Percentiles rank a stretch among this genome's conserved stretches.
Evolutionary conservation across 1,140 invertebrate species (phyloP).

Genomic region (Pantala flavescens): DNA sequence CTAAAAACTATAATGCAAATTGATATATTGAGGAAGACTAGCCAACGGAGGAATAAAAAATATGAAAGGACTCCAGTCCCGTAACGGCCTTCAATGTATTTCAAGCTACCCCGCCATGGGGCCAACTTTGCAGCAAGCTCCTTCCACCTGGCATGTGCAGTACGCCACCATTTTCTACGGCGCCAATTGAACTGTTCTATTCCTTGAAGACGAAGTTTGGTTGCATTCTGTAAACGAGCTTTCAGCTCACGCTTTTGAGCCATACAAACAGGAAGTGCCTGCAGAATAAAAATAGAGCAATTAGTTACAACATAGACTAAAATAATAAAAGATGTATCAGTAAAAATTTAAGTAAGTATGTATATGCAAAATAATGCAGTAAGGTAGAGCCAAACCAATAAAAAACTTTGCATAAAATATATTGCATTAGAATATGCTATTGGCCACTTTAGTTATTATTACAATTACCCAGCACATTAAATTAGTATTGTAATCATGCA

Average conservation of each 20-base stretch:
- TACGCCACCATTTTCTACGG: slow-evolving; percentile 52
- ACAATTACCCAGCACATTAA: too few species aligned
- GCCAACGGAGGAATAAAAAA: slow-evolving; percentile 71
- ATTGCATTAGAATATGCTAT: too few species aligned
- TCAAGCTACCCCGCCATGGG: slow-evolving; percentile 57
- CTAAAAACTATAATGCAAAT: slow-evolving; percentile 52
- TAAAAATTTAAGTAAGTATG: too few species aligned
- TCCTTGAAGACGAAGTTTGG: slow-evolving; percentile 65
- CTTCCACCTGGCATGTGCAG: slow-evolving; percentile 31
- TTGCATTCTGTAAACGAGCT: slow-evolving; percentile 53
- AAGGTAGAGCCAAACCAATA: too few species aligned
- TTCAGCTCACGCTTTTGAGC: slow-evolving; percentile 67
- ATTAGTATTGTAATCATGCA: too few species aligned
- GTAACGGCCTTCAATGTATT: slow-evolving; percentile 66
- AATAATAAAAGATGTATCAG: too few species aligned
- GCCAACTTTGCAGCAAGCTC: slow-evolving; percentile 56
- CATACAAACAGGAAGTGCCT: slow-evolving; percentile 65
- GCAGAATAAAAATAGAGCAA: neutral
- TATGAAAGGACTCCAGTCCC: slow-evolving; percentile 69
- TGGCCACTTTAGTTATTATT: too few species aligned
- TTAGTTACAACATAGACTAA: too few species aligned
- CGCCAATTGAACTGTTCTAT: slow-evolving; percentile 67
- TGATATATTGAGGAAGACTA: slow-evolving; percentile 60
- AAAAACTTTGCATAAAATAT: too few species aligned
- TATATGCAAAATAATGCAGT: too few species aligned